Percentiles rank a stretch among this genome's conserved stretches.
Evolutionary conservation across 2,888 invertebrate species (phyloP).

Genomic region (Harpalus rubripes): DNA sequence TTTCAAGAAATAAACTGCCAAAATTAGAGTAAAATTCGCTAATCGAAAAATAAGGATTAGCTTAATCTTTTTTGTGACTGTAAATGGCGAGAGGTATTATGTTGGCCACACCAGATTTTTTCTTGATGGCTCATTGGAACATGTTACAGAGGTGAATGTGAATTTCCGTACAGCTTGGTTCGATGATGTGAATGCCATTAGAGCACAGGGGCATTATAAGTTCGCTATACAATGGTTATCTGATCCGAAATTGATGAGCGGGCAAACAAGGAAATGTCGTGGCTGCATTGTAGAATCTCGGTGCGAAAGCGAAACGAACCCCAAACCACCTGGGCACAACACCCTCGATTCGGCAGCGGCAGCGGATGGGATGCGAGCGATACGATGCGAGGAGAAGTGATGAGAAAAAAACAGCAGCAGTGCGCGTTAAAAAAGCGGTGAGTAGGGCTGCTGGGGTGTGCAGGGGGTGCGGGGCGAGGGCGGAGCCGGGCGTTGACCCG

Average conservation of each 20-base stretch:
- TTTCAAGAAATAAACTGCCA: no score
- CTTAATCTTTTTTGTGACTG: no score
- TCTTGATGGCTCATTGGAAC: neutral
- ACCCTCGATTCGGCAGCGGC: slow-evolving; percentile 49
- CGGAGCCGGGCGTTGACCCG: slow-evolving; percentile 61
- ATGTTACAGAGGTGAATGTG: neutral
- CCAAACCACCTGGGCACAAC: slow-evolving; percentile 61
- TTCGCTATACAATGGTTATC: slow-evolving; percentile 59
- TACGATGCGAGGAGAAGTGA: slow-evolving; percentile 21
- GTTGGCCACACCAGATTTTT: no score
- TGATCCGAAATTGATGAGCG: slow-evolving; percentile 67
- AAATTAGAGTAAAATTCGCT: no score
- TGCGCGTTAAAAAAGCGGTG: slow-evolving; percentile 55
- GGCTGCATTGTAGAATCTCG: slow-evolving; percentile 59
- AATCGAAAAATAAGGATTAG: no score
- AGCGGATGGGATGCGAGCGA: slow-evolving; percentile 61
- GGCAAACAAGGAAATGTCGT: slow-evolving; percentile 67
- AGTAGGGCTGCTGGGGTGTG: slow-evolving; percentile 3
- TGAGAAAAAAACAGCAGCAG: slow-evolving; percentile 63
- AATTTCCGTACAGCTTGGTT: slow-evolving; percentile 8
- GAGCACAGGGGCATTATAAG: slow-evolving; percentile 30
- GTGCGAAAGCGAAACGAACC: slow-evolving; percentile 65
- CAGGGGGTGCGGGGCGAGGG: slow-evolving; percentile 38
- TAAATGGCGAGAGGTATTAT: no score
- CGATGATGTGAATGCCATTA: slow-evolving; percentile 39